Evolutionary conservation across 30 jellyfish, hydroid and myxozoan species (phyloP).

Genomic region (Chrysaora quinquecirrha): DNA sequence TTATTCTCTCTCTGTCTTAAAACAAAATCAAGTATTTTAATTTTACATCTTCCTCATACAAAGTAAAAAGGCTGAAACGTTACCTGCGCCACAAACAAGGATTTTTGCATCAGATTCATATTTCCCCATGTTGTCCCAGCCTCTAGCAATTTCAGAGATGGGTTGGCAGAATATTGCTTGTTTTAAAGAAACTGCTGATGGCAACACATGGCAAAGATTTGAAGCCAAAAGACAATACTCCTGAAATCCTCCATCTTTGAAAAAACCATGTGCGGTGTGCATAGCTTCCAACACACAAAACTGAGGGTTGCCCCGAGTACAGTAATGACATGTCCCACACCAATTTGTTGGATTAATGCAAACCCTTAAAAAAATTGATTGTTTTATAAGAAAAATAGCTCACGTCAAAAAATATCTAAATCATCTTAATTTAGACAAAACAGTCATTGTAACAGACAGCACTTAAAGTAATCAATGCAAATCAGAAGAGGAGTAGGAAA

Average conservation of each 20-base stretch:
- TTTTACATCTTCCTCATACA: neutral
- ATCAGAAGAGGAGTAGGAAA: neutral
- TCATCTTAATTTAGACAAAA: neutral
- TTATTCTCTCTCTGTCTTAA: no score
- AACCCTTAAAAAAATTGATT: constrained; percentile 36
- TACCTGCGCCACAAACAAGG: constrained; percentile 91
- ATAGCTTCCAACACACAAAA: constrained; percentile 82
- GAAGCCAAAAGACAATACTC: constrained; percentile 70
- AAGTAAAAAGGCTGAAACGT: neutral
- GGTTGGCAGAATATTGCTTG: constrained; percentile 91
- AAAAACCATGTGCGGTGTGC: constrained; percentile 89
- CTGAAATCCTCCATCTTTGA: constrained; percentile 80
- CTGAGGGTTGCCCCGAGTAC: constrained; percentile 89
- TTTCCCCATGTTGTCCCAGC: constrained; percentile 91
- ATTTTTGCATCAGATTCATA: constrained; percentile 70
- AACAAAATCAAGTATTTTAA: neutral
- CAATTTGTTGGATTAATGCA: constrained; percentile 85
- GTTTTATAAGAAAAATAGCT: neutral
- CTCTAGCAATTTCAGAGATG: constrained; percentile 67
- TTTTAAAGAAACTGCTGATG: constrained; percentile 72
- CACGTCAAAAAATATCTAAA: neutral
- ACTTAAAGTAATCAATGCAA: neutral
- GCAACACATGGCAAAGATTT: constrained; percentile 67
- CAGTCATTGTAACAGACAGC: neutral
- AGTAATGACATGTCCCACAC: constrained; percentile 85